phyloP scores from a whole-genome alignment of 2,113 vertebrate species.

The Gasterosteus nipponicus region DNA sequence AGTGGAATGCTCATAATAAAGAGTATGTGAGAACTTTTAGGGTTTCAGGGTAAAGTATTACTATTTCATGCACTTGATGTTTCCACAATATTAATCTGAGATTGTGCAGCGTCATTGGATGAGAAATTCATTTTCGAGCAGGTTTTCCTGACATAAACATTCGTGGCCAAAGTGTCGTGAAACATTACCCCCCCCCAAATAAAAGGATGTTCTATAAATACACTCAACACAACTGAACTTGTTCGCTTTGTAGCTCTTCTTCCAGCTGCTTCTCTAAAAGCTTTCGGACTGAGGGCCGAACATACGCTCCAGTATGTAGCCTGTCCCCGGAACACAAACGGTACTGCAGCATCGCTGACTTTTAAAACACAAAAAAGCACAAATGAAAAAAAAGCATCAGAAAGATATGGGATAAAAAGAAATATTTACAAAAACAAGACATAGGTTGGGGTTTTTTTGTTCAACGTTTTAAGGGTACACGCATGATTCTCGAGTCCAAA shows the following conservation, averaged over 20 bases:
- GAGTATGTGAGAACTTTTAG: neutral
- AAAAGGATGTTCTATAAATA: conserved; percentile 62
- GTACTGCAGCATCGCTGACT: conserved; percentile 46
- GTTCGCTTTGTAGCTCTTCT: conserved; percentile 34
- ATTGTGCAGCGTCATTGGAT: neutral
- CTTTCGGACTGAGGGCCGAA: conserved; percentile 32
- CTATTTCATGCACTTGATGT: neutral
- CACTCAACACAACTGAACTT: neutral
- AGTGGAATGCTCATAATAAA: no score
- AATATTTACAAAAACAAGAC: conserved; percentile 68
- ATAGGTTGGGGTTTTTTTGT: conserved; percentile 47
- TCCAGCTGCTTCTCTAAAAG: conserved; percentile 48
- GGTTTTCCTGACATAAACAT: conserved; percentile 21
- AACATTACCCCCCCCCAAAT: conserved; percentile 15
- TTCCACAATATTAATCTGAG: neutral
- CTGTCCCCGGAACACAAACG: conserved; percentile 29
- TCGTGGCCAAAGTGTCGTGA: neutral
- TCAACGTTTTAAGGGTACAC: conserved; percentile 65
- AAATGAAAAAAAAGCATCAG: conserved; percentile 57
- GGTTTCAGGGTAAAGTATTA: conserved; percentile 9
- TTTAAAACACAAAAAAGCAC: conserved; percentile 45
- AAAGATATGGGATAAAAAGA: conserved; percentile 54
- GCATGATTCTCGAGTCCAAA: conserved; percentile 61
- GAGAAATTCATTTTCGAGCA: conserved; percentile 15
- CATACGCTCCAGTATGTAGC: conserved; percentile 8